Conservation (phyloP, 2,888 invertebrate genomes). For the Ashinkailepas kermadecensis region DNA sequence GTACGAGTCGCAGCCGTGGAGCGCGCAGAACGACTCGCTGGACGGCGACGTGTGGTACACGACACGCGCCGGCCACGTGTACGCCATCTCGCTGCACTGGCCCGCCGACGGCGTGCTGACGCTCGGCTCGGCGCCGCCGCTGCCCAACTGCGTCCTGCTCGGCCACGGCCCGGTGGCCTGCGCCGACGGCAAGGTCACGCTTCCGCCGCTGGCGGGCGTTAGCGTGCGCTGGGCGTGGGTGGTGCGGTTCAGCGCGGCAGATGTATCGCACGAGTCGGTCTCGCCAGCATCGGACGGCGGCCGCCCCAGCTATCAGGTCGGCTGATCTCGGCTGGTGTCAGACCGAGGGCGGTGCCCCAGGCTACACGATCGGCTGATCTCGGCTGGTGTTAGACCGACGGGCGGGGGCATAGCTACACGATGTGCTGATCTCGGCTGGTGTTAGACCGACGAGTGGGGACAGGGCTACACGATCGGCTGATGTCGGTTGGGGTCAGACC, state of each 20-base stretch:
- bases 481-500: no score
- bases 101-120: constrained; percentile 27
- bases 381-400: no score
- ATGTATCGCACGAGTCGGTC: no score
- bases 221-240: constrained; percentile 28
- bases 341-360: no score
- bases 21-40: constrained; percentile 69
- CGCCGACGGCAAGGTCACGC: constrained; percentile 23
- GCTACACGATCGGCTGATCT: no score
- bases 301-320: no score
- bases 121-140: constrained; percentile 26
- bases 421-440: no score
- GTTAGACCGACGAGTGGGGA: no score
- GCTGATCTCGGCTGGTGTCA: no score
- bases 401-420: no score
- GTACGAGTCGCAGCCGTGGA: constrained; percentile 30
- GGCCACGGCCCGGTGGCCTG: constrained; percentile 25
- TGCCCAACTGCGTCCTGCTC: constrained; percentile 27
- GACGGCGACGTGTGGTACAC: constrained; percentile 43
- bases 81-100: constrained; percentile 32
- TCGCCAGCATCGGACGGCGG: no score
- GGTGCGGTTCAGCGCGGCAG: neutral
- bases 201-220: constrained; percentile 27
- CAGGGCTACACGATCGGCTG: no score
- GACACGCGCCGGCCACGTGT: constrained; percentile 27